Base-by-base conservation (phyloP, 2,113 vertebrate genomes). In the Hippocampus barbouri region DNA sequence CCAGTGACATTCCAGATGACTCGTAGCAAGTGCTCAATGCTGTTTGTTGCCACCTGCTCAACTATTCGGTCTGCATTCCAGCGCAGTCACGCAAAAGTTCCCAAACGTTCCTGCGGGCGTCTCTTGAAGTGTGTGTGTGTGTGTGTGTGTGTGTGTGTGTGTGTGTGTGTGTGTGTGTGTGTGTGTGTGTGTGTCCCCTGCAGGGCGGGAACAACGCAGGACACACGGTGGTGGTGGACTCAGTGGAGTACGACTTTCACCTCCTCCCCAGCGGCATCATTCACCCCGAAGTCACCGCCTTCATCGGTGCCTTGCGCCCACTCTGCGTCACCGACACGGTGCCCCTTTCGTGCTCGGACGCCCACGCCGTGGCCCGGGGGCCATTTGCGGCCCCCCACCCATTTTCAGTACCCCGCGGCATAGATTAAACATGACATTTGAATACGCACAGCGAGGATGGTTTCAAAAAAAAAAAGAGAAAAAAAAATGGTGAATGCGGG, bases 131-230 rank as follows among this genome's bases (percentile, higher is more conserved):
- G 43, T 45, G 21, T 67, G 70, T 74, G 65, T 67, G 20, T 27
- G 47, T 66, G 23, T 23, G 47, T 69, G 73, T 81, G n/a, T 70
- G 45, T 49, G 65, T 67, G 20, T 27, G 47, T 66, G 23, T 23
- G 47, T 69, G 73, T 81, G n/a, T 70, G 45, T 49, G n/a, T n/a
- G 38, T 59, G 43, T 45, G 21, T 67, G 70, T 74, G 65, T 67
- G 20, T 27, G 47, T 66, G 23, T 23, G 47, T 69, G 73, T 81
- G n/a, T 70, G 45, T 49, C 78, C 51, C 79, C 69, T 71, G 60
- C 83, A 98, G 97, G 97, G 97, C 73, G 97, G 97, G 53, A 99
- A 99, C 92, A 99, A 99, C 83, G 97, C 97, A 20, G 97, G 97
- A 4, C 97, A 99, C 90, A 98, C 97, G 0, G 97, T 99, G 81